These are phyloP conservation scores for Callosobruchus maculatus DNA, from an alignment of 2,888 invertebrate species.

Conservation along the genomic window DNA sequence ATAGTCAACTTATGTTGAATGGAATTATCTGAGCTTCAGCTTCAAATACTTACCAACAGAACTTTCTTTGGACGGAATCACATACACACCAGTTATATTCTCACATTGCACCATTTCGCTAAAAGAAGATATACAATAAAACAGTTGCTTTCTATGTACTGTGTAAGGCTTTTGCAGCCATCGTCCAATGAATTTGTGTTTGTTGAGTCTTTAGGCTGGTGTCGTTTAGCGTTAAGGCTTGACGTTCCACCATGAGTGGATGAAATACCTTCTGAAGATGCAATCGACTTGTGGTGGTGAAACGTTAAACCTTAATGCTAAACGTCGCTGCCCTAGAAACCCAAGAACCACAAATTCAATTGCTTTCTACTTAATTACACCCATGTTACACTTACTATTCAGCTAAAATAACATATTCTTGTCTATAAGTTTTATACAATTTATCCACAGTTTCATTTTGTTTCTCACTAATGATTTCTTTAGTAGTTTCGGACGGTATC, in stretches of 20 bases:
- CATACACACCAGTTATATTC: conserved; percentile 84
- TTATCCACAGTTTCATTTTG: conserved; percentile 57
- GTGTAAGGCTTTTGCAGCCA: too few relatives aligned
- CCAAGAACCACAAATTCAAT: too few relatives aligned
- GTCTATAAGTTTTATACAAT: conserved; percentile 71
- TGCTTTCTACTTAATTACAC: background rate
- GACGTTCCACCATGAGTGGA: too few relatives aligned
- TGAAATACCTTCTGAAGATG: too few relatives aligned
- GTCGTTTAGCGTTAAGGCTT: too few relatives aligned
- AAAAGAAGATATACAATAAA: conserved; percentile 41
- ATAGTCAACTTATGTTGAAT: too few relatives aligned
- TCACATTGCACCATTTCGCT: conserved; percentile 84
- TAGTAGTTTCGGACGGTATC: conserved; percentile 52
- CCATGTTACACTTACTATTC: conserved; percentile 72
- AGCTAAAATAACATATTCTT: conserved; percentile 86
- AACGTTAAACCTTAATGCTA: too few relatives aligned
- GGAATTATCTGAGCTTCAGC: background rate
- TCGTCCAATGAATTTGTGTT: too few relatives aligned
- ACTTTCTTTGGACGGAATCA: conserved; percentile 84
- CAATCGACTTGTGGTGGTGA: too few relatives aligned
- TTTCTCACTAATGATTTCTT: conserved; percentile 60
- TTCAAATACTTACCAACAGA: conserved; percentile 65
- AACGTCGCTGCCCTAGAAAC: too few relatives aligned
- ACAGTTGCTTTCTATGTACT: too few relatives aligned
- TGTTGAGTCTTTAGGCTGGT: too few relatives aligned